Evolutionary conservation across 2,888 invertebrate species (phyloP).

Genomic region (Gastracanthus pulcherrimus): DNA sequence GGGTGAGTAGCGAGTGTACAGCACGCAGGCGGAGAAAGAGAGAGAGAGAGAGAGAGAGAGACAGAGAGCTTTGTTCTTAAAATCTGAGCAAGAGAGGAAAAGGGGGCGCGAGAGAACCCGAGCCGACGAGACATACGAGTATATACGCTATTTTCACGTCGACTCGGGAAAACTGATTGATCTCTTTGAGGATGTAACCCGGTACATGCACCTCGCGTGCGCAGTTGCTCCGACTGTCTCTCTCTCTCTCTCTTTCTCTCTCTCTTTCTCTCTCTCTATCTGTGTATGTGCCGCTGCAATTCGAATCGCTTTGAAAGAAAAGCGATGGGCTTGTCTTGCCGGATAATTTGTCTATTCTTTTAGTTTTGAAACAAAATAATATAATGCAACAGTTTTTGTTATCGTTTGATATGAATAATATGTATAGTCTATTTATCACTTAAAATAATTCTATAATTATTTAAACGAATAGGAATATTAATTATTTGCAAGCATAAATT

Average conservation of each 20-base stretch:
- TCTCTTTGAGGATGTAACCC: slow-evolving; percentile 47
- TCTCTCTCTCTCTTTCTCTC: background rate
- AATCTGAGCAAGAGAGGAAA: slow-evolving; percentile 5
- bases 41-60: too few species aligned
- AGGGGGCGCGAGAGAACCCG: background rate
- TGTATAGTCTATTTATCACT: too few species aligned
- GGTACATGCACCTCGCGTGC: background rate
- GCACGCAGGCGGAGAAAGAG: background rate
- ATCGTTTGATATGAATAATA: too few species aligned
- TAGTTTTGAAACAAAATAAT: background rate
- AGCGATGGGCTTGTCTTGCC: background rate
- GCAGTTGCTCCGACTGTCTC: background rate
- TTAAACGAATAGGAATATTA: too few species aligned
- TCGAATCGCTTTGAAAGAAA: slow-evolving; percentile 42
- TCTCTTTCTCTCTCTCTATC: background rate
- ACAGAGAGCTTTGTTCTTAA: slow-evolving; percentile 28
- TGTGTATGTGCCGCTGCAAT: slow-evolving; percentile 17
- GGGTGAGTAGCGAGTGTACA: slow-evolving; percentile 79
- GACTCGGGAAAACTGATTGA: slow-evolving; percentile 29
- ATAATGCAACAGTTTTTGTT: too few species aligned
- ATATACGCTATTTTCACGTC: background rate
- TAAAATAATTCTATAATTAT: too few species aligned
- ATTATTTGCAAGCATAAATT: too few species aligned
- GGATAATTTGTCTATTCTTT: background rate
- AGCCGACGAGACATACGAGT: background rate